Evolutionary conservation across 2,113 vertebrate genomes (phyloP).

Genomic region (Ciconia maguari): DNA sequence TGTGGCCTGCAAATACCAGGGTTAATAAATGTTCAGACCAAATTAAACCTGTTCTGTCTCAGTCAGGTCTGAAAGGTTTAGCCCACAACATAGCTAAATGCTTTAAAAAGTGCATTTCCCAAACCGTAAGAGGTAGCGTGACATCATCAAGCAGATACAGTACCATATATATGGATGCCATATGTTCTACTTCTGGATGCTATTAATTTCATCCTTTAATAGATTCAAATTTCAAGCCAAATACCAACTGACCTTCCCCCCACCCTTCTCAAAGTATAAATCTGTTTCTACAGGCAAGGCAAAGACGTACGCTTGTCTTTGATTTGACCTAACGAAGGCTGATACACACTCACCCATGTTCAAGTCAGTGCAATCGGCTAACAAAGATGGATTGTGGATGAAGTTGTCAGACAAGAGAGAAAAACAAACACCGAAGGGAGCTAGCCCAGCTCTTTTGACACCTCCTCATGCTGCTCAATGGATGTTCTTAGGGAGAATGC

Average conservation of each 20-base stretch:
- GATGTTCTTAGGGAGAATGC: constrained; percentile 45
- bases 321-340: constrained; percentile 48
- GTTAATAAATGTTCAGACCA: constrained; percentile 52
- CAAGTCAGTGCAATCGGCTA: constrained; percentile 30
- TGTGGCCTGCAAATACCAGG: constrained; percentile 25
- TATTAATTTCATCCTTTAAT: constrained; percentile 48
- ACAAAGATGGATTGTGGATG: constrained; percentile 54
- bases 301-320: constrained; percentile 13
- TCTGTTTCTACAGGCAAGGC: background rate
- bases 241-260: constrained; percentile 28
- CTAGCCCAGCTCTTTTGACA: constrained; percentile 9
- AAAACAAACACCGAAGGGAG: constrained; percentile 20
- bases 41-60: constrained; percentile 29
- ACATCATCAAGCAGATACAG: constrained; percentile 64
- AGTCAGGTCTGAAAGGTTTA: constrained; percentile 46
- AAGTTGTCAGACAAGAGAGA: constrained; percentile 39
- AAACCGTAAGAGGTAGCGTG: constrained; percentile 45
- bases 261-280: background rate
- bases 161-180: constrained; percentile 58
- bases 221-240: constrained; percentile 62
- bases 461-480: background rate
- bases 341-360: constrained; percentile 24
- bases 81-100: constrained; percentile 49
- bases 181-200: constrained; percentile 58
- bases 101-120: constrained; percentile 36